A percentile compares a stretch with the other conserved stretches of the same genome.
These are phyloP conservation scores for Leucophora obtusa DNA, from an alignment of 2,888 invertebrate genomes.

Conservation along the genomic window DNA sequence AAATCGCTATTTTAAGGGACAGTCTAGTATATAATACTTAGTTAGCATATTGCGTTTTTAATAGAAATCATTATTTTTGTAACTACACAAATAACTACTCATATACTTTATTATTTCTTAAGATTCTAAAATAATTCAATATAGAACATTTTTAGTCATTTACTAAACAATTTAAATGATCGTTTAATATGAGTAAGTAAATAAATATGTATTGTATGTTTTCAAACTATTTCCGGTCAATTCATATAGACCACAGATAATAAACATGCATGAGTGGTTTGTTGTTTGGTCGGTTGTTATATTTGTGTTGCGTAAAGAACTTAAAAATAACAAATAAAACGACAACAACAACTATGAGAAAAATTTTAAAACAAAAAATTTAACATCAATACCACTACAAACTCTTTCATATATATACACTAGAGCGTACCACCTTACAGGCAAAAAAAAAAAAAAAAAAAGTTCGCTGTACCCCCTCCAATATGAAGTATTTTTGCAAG, in stretches of 20 bases:
- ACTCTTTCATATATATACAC: neutral
- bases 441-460: no score
- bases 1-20: no score
- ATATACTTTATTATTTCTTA: no score
- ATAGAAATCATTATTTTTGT: no score
- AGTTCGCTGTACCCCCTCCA: no score
- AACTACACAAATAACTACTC: no score
- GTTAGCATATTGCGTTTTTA: no score
- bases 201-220: neutral
- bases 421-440: no score
- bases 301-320: slow-evolving; percentile 55
- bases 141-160: neutral
- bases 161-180: neutral
- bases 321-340: slow-evolving; percentile 12
- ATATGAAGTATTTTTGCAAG: no score
- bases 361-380: slow-evolving; percentile 33
- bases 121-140: no score
- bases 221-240: slow-evolving; percentile 56
- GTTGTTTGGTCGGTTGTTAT: slow-evolving; percentile 48
- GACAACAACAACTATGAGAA: slow-evolving; percentile 30
- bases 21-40: no score
- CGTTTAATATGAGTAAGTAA: neutral
- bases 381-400: slow-evolving; percentile 17
- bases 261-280: slow-evolving; percentile 63
- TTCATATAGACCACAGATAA: slow-evolving; percentile 61